Evolutionary conservation across 64 coral and sea anemone genomes (phyloP), one percentile per base, ranked within the genome.

Genomic region (Pocillopora damicornis): DNA sequence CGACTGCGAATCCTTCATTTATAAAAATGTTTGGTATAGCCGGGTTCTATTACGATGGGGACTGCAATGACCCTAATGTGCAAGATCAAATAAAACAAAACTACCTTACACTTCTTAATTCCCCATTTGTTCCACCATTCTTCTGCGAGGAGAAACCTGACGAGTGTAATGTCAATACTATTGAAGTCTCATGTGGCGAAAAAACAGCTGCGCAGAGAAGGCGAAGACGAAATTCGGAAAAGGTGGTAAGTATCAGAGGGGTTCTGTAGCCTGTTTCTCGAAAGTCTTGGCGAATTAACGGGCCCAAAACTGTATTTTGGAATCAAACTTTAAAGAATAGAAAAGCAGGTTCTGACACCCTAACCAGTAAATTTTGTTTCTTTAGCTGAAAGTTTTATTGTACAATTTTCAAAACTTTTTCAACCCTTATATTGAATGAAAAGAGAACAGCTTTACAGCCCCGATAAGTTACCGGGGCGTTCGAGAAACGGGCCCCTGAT

Each of bases 1-100:
- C 15, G 57, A 85, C 64, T n/a, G 61, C 13, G 10, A 85, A 66
- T 59, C 81, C 81, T 69, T 4, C 12, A 1, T 37, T 57, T 12
- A 15, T 76, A 2, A 86, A 67, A 14, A 13, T 86, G 15, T 11
- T 13, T 9, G 9, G 0, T 22, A 0, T 5, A 1, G 61, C 80
- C 5, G 14, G 8, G 13, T 91, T 91, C 61, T 91, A 61, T n/a
- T 91, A 56, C 61, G 38, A 86, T 18, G 89, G 89, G 14, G 89
- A 91, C 58, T 91, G 89, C 38, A 86, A 86, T 20, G 74, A 91
- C 35, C 89, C 89, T 1, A 91, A 91, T 37, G 71, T 74, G 5
- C 89, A 91, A 58, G 30, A 18, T 5, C 18, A 25, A 0, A 60
- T 91, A n/a, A 91, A 76, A 16, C 1, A 63, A n/a, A 63, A 58